Evolutionary conservation across 2,888 invertebrate species (phyloP).

Genomic region (Caradrina kadenii): DNA sequence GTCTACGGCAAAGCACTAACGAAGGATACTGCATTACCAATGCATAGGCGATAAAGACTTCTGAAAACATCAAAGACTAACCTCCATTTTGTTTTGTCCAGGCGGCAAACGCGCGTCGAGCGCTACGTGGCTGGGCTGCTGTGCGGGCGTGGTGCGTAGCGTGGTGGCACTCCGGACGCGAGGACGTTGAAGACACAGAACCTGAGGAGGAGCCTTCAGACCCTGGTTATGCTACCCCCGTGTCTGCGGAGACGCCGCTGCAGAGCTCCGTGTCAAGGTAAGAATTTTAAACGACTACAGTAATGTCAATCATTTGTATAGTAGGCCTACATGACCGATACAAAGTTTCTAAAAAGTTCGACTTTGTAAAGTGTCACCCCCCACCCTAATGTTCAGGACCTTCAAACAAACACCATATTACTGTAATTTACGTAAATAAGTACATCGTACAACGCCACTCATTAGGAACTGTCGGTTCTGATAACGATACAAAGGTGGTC

Average conservation of each 20-base stretch:
- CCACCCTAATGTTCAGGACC: neutral
- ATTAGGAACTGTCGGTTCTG: conserved; percentile 25
- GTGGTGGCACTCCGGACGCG: conserved; percentile 97
- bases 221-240: conserved; percentile 94
- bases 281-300: conserved; percentile 20
- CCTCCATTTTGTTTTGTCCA: conserved; percentile 47
- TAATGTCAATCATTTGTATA: neutral
- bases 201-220: conserved; percentile 95
- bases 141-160: conserved; percentile 95
- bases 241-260: conserved; percentile 96
- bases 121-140: conserved; percentile 87
- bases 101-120: conserved; percentile 73
- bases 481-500: conserved; percentile 35
- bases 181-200: conserved; percentile 94
- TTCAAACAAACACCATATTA: neutral
- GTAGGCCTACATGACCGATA: too few relatives aligned
- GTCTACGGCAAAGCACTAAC: too few relatives aligned
- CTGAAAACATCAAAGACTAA: neutral
- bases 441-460: conserved; percentile 3
- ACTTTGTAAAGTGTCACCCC: too few relatives aligned
- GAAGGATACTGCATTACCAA: too few relatives aligned
- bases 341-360: too few relatives aligned
- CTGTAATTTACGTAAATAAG: conserved; percentile 13
- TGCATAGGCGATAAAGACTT: too few relatives aligned
- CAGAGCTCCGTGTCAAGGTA: conserved; percentile 96